phyloP scores from a whole-genome alignment of 2,113 vertebrate species.

The Amia ocellicauda region DNA sequence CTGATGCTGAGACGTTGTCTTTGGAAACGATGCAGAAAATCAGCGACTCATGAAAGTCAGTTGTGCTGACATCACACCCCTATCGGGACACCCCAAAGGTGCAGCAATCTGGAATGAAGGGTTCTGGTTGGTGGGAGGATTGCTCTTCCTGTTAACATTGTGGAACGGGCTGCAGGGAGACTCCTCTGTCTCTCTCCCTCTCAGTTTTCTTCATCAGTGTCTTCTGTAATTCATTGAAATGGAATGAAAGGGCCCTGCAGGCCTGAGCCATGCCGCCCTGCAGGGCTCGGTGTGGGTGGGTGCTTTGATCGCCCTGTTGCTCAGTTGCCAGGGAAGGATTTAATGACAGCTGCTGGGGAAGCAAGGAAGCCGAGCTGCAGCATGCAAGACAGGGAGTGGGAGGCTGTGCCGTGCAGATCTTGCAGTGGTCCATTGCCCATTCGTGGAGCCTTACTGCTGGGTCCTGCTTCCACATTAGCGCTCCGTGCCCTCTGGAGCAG shows the following conservation, averaged over 20 bases:
- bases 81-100: constrained; percentile 4
- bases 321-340: constrained; percentile 21
- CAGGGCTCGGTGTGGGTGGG: constrained; percentile 20
- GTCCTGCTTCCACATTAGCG: neutral
- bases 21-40: no score
- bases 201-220: neutral
- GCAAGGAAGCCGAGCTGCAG: neutral
- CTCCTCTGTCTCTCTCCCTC: no score
- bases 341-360: constrained; percentile 17
- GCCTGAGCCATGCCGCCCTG: constrained; percentile 24
- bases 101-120: constrained; percentile 10
- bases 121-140: constrained; percentile 23
- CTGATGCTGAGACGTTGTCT: no score
- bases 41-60: no score
- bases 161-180: neutral
- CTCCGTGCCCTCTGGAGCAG: no score
- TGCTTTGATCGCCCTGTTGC: constrained; percentile 31
- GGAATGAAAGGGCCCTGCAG: constrained; percentile 33
- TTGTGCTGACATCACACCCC: no score
- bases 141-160: no score
- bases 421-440: neutral
- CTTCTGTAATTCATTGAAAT: constrained; percentile 25
- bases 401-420: neutral
- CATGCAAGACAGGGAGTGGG: neutral
- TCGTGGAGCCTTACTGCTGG: neutral